phyloP scores from a whole-genome alignment of 2,888 invertebrate genomes.

The Campopleginae sp. region DNA sequence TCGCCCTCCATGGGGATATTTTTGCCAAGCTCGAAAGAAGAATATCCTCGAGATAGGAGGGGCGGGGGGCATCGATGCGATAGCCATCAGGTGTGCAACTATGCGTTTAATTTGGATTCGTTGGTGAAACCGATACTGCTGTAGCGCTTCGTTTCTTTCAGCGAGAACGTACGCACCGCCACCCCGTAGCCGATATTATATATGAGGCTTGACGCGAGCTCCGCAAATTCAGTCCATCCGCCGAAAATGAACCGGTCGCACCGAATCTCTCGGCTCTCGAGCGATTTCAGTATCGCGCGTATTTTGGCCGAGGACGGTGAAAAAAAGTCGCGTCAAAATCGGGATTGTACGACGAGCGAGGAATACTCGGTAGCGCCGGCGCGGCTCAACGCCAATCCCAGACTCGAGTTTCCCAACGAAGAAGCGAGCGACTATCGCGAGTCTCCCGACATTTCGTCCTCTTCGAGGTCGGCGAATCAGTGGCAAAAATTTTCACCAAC shows the following conservation, averaged over 20 bases:
- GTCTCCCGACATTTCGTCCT: conserved; percentile 2
- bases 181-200: conserved; percentile 66
- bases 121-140: conserved; percentile 76
- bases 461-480: background rate
- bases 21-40: conserved; percentile 40
- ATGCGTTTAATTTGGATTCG: conserved; percentile 82
- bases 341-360: background rate
- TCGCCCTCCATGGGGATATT: background rate
- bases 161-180: conserved; percentile 8
- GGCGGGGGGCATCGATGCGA: conserved; percentile 74
- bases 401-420: conserved; percentile 13
- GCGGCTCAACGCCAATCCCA: background rate
- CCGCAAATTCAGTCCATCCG: conserved; percentile 72
- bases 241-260: conserved; percentile 76
- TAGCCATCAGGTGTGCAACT: conserved; percentile 82
- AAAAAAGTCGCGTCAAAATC: conserved; percentile 14
- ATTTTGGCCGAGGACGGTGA: conserved; percentile 73
- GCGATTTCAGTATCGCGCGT: conserved; percentile 80
- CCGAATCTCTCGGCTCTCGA: conserved; percentile 68
- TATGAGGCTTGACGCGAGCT: conserved; percentile 65
- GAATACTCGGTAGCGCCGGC: background rate
- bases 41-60: conserved; percentile 65
- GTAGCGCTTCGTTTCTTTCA: conserved; percentile 31
- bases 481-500: background rate
- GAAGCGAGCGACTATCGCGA: background rate